phyloP scores from a whole-genome alignment of 2,797 vertebrate species.

The Scolopax bukidnonensis region DNA sequence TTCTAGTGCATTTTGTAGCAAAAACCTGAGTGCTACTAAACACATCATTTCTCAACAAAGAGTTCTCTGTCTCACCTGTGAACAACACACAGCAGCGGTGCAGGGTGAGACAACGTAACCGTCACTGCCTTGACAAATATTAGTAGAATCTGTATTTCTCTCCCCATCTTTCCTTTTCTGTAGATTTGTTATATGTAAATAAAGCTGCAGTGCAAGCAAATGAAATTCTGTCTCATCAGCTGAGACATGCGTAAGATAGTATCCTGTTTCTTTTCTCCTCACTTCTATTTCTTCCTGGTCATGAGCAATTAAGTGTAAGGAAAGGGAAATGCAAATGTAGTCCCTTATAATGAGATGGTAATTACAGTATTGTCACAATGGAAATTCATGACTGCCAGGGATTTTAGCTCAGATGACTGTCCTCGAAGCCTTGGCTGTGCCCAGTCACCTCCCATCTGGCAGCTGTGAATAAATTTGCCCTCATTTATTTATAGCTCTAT shows the following conservation, averaged over 20 bases:
- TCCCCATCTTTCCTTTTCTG: background rate
- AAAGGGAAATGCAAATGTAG: background rate
- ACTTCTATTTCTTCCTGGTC: background rate
- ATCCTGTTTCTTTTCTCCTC: background rate
- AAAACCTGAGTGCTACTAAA: background rate
- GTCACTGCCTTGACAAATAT: background rate
- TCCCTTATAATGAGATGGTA: background rate
- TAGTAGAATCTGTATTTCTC: background rate
- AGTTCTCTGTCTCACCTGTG: background rate
- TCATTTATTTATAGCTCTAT: background rate
- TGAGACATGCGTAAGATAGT: fast-evolving
- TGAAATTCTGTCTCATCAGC: background rate
- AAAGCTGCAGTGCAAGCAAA: background rate
- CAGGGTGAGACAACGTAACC: background rate
- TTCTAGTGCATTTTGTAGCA: background rate
- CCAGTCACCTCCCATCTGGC: background rate
- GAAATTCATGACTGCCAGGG: background rate
- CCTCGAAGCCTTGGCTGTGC: background rate
- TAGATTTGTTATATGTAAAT: background rate
- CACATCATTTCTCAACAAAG: background rate
- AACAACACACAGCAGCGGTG: background rate
- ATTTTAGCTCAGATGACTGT: background rate
- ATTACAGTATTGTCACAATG: background rate
- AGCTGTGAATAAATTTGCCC: background rate
- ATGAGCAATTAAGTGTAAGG: background rate